These are phyloP conservation scores for Sus cebifrons DNA, from an alignment of 2,797 vertebrate genomes.

Conservation along the genomic window DNA sequence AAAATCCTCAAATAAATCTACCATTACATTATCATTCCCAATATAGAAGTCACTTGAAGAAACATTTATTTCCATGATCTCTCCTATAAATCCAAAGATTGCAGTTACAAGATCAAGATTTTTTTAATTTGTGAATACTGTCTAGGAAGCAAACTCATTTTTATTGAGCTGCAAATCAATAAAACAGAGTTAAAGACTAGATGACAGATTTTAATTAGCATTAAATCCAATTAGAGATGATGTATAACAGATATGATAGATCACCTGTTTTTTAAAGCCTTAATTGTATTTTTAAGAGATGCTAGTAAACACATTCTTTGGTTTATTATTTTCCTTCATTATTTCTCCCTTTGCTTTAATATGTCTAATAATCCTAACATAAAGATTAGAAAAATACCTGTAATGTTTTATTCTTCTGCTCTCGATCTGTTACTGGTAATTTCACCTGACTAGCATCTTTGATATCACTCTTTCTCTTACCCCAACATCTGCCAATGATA, in stretches of 20 bases:
- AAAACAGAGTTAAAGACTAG: background rate
- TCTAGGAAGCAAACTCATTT: background rate
- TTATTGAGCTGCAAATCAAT: slow-evolving; percentile 47
- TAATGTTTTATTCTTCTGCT: background rate
- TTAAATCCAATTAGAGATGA: background rate
- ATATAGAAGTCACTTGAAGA: slow-evolving; percentile 53
- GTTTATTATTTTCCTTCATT: background rate
- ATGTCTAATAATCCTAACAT: background rate
- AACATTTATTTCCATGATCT: slow-evolving; percentile 27
- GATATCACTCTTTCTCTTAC: background rate
- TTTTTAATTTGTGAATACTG: background rate
- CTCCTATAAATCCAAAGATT: slow-evolving; percentile 33
- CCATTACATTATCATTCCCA: slow-evolving; percentile 42
- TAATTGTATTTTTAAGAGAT: slow-evolving; percentile 34
- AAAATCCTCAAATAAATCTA: slow-evolving; percentile 72
- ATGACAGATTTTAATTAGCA: slow-evolving; percentile 31
- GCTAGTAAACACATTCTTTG: background rate
- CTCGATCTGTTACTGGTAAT: background rate
- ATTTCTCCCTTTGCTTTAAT: background rate
- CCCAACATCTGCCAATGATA: background rate
- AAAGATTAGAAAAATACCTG: background rate
- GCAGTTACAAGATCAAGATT: background rate
- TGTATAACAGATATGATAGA: background rate
- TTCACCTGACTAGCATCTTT: background rate
- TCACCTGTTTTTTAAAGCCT: background rate